Evolutionary conservation across 2,797 vertebrate genomes (phyloP).

Genomic region (Propithecus perrieri): DNA sequence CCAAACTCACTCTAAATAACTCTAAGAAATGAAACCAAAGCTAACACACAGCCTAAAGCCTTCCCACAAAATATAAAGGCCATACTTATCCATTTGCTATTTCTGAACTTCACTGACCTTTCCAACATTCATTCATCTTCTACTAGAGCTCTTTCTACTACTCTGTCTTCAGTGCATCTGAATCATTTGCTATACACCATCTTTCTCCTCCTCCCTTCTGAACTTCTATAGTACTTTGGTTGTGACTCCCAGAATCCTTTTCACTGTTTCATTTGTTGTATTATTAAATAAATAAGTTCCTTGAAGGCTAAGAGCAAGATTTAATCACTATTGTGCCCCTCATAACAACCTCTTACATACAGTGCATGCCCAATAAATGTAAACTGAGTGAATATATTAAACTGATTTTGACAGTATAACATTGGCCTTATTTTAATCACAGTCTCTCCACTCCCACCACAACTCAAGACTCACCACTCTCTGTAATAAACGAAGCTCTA

Average conservation of each 20-base stretch:
- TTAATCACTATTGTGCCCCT: not conserved
- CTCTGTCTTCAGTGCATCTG: not conserved
- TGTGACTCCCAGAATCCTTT: not conserved
- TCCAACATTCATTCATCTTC: not conserved
- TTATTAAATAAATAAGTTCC: not conserved
- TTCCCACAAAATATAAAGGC: not conserved
- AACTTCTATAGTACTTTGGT: not conserved
- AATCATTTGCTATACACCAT: not conserved
- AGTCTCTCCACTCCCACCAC: not conserved
- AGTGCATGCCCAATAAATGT: not conserved
- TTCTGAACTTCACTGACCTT: not conserved
- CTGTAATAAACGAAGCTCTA: constrained; percentile 96
- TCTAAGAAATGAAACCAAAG: not conserved
- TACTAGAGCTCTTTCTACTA: not conserved
- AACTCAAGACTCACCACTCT: constrained; percentile 90
- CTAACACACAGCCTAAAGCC: not conserved
- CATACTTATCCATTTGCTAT: not conserved
- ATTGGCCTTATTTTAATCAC: not conserved
- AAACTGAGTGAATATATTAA: not conserved
- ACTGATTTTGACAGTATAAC: not conserved
- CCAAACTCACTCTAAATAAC: not conserved
- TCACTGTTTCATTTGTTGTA: constrained; percentile 4
- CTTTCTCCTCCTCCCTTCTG: not conserved
- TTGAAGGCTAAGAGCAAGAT: not conserved
- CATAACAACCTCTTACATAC: not conserved